Evolutionary conservation across 2,888 invertebrate species (phyloP).

Genomic region (Axea sp.): DNA sequence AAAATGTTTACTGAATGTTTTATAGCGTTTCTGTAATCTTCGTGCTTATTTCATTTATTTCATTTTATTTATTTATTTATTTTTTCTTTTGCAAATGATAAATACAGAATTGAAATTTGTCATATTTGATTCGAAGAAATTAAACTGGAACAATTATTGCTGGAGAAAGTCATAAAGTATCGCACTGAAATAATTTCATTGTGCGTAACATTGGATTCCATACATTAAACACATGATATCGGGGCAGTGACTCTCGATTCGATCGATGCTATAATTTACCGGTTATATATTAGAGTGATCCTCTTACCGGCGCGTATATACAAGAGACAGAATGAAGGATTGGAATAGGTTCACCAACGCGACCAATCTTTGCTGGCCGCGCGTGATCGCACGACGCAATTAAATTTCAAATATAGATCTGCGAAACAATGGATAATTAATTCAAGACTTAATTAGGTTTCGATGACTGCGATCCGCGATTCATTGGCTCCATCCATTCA

Average conservation of each 20-base stretch:
- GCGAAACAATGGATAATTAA: slow-evolving; percentile 52
- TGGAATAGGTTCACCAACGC: slow-evolving; percentile 39
- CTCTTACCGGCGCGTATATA: slow-evolving; percentile 68
- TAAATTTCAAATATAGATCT: slow-evolving; percentile 36
- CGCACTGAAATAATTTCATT: slow-evolving; percentile 47
- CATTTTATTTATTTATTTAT: no score
- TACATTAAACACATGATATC: slow-evolving; percentile 47
- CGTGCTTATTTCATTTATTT: no score
- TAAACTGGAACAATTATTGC: no score
- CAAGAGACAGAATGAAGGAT: slow-evolving; percentile 44
- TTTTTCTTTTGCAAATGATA: no score
- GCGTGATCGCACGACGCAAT: slow-evolving; percentile 30
- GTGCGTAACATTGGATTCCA: slow-evolving; percentile 34
- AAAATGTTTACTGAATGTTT: no score
- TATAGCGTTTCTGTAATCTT: no score
- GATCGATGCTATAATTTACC: slow-evolving; percentile 66
- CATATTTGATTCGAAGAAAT: no score
- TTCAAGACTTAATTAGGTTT: slow-evolving; percentile 50
- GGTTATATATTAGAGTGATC: slow-evolving; percentile 68
- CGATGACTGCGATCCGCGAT: slow-evolving; percentile 38
- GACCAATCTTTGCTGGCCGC: slow-evolving; percentile 44
- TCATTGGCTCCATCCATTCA: slow-evolving; percentile 16
- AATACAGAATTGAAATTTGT: no score
- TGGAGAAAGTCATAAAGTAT: no score
- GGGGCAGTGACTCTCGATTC: slow-evolving; percentile 32